Base-by-base conservation (phyloP, 2,888 invertebrate genomes). In the Drosophila ezoana region DNA sequence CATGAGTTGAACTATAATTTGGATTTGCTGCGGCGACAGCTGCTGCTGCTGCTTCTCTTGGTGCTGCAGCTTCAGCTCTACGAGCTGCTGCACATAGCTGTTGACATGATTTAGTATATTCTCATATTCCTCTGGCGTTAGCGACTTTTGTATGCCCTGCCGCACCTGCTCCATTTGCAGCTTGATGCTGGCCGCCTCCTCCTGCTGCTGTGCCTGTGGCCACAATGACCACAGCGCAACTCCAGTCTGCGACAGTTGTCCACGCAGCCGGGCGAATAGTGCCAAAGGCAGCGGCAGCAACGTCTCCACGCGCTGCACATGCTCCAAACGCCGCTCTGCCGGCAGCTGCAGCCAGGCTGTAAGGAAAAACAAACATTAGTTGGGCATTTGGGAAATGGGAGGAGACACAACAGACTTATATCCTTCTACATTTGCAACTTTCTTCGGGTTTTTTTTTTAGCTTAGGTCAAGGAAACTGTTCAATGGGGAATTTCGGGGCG, bases 301-400 rank as follows among this genome's bases (percentile, higher is more conserved):
- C 14, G 88, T 76, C 57, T 90, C 81, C 0, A 75, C 58, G 41
- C 79, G 78, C 53, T 87, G 86, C 20, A 89, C 44, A 40, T 84
- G 75, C n/a, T 53, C 60, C 16, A 81, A 41, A 90, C 94, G 93
- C 92, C 93, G 92, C 80, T 91, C 88, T 43, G 85, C 86, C 32
- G 88, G 89, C 47, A 90, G 76, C 38, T 86, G 81, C 62, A 62
- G 77, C 91, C 91, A 92, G 68, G 85, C 92, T 92, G 56, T 5
- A 76, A 70, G 64, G 40, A 44, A 60, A 28, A 62, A 60, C 33
- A 41, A 59, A 41, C 43, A 79, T 87, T 79, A 85, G 76, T 73
- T 76, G 54, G 67, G 63, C 61, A 43, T 6, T 16, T 28, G 4
- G 2, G 8, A 5, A 35, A 28, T 28, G 28, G 8, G 33, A 13